Evolutionary conservation across 2,888 invertebrate genomes (phyloP).

Genomic region (Acanthacorydalis orientalis): DNA sequence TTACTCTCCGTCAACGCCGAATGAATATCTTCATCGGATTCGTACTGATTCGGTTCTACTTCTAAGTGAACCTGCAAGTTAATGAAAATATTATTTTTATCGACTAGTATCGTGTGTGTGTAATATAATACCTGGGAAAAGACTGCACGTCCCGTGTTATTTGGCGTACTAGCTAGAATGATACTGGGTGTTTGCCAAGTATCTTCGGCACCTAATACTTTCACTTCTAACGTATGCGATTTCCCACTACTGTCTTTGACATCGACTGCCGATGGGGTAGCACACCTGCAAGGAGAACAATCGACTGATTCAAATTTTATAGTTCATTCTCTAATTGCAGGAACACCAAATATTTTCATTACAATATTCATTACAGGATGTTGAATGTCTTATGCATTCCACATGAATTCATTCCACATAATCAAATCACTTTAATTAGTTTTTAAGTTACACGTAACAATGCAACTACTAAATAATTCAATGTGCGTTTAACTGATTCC

Average conservation of each 20-base stretch:
- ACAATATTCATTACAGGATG: too few species aligned
- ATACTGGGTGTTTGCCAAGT: slow-evolving; percentile 78
- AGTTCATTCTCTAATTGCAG: background rate
- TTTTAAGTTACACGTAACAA: too few species aligned
- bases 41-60: slow-evolving; percentile 52
- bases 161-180: slow-evolving; percentile 46
- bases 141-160: slow-evolving; percentile 53
- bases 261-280: slow-evolving; percentile 24
- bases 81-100: slow-evolving; percentile 3
- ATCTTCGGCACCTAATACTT: slow-evolving; percentile 66
- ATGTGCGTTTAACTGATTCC: too few species aligned
- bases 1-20: slow-evolving; percentile 42
- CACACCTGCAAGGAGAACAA: slow-evolving; percentile 14
- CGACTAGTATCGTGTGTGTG: background rate
- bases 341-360: too few species aligned
- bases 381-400: background rate
- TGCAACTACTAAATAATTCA: too few species aligned
- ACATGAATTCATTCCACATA: too few species aligned
- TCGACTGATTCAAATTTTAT: slow-evolving; percentile 11
- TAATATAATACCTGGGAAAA: slow-evolving; percentile 50
- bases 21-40: slow-evolving; percentile 40
- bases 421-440: too few species aligned
- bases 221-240: slow-evolving; percentile 53
- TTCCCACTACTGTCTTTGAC: slow-evolving; percentile 30
- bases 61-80: slow-evolving; percentile 58